Percentiles rank a stretch among this genome's conserved stretches.
Evolutionary conservation across 2,888 invertebrate species (phyloP).

Genomic region (Brassicogethes aeneus): DNA sequence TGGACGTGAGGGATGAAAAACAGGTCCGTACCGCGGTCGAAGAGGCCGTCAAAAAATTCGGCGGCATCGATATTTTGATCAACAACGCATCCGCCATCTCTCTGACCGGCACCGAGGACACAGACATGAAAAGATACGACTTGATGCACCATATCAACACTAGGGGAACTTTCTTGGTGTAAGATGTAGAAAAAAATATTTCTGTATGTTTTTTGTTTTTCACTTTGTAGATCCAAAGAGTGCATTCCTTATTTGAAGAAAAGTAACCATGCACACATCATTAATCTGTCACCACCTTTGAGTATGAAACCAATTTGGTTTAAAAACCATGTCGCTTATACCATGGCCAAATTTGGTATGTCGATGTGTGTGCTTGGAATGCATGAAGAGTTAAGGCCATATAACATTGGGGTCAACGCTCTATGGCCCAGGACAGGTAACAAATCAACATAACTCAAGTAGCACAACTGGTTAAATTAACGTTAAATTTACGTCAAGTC

Average conservation of each 20-base stretch:
- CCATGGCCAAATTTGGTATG: slow-evolving; percentile 99
- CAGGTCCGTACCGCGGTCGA: slow-evolving; percentile 65
- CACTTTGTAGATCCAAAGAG: slow-evolving; percentile 67
- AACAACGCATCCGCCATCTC: slow-evolving; percentile 97
- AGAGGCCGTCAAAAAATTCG: slow-evolving; percentile 74
- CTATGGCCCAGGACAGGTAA: slow-evolving; percentile 90
- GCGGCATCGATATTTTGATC: slow-evolving; percentile 88
- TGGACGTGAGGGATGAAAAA: slow-evolving; percentile 78
- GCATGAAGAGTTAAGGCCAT: slow-evolving; percentile 82
- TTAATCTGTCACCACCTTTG: slow-evolving; percentile 92
- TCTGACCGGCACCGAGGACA: slow-evolving; percentile 68
- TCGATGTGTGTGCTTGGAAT: slow-evolving; percentile 97
- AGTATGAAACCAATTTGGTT: slow-evolving; percentile 89
- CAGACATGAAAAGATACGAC: slow-evolving; percentile 94
- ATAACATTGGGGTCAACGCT: slow-evolving; percentile 87
- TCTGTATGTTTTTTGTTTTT: background rate
- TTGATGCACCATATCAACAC: slow-evolving; percentile 93
- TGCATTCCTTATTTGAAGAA: slow-evolving; percentile 83
- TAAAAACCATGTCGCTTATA: slow-evolving; percentile 86
- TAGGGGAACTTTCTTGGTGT: slow-evolving; percentile 91
- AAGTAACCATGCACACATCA: slow-evolving; percentile 84
- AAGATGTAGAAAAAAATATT: slow-evolving; percentile 35
- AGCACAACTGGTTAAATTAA: too few species aligned
- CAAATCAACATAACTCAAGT: too few species aligned
- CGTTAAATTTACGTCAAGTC: too few species aligned